Conservation (phyloP, 2,888 invertebrate genomes). For the Aproaerema taeniolella region DNA sequence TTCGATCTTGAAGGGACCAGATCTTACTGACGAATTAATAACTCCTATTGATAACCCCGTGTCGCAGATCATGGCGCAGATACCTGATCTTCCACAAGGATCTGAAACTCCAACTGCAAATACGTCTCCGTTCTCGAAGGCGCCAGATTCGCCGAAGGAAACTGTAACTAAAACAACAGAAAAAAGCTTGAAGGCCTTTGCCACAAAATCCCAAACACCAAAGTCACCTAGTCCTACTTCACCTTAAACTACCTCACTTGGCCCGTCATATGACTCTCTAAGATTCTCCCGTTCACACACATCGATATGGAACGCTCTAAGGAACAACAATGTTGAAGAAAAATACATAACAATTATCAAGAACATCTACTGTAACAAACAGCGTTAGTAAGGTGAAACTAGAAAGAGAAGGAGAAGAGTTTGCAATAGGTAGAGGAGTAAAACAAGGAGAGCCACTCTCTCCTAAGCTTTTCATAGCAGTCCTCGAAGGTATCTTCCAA, state of each 20-base stretch:
- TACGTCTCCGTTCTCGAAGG: not conserved
- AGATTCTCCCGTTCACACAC: not conserved
- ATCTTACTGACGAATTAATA: not conserved
- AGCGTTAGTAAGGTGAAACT: too few species aligned
- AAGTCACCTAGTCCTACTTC: too few species aligned
- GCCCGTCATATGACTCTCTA: too few species aligned
- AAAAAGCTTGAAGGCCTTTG: not conserved
- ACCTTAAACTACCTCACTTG: too few species aligned
- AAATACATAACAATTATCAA: not conserved
- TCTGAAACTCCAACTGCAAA: not conserved
- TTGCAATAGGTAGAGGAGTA: too few species aligned
- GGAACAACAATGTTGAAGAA: not conserved
- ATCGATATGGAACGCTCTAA: not conserved
- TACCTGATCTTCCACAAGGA: not conserved
- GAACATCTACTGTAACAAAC: not conserved
- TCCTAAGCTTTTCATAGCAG: too few species aligned
- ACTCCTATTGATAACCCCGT: too few species aligned
- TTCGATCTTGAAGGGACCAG: not conserved
- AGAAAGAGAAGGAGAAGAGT: too few species aligned
- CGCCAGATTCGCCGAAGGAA: not conserved
- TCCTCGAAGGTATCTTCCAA: too few species aligned
- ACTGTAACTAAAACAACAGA: too few species aligned
- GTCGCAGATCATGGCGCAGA: not conserved
- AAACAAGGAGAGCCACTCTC: too few species aligned
- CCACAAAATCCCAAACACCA: not conserved